Percentiles rank a stretch among this genome's conserved stretches.
These are phyloP conservation scores for Aplocera efformata DNA, from an alignment of 2,888 invertebrate species.

Conservation along the genomic window DNA sequence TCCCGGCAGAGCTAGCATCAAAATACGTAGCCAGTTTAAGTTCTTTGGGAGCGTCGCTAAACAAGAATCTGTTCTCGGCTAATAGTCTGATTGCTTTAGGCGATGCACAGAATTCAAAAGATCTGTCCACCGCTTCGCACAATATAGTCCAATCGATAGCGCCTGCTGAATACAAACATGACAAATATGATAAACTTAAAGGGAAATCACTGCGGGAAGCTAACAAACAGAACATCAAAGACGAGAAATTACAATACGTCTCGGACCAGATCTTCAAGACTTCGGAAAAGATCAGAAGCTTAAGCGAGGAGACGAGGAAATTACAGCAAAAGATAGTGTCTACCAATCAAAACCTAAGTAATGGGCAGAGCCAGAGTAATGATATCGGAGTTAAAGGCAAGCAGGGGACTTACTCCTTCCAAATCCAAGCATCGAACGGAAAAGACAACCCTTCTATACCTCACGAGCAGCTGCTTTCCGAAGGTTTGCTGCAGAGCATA, in stretches of 20 bases:
- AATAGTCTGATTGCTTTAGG: too few relatives aligned
- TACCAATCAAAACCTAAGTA: constrained; percentile 46
- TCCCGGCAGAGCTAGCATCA: constrained; percentile 72
- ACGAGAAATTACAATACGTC: constrained; percentile 51
- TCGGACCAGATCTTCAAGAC: constrained; percentile 66
- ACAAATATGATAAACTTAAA: constrained; percentile 51
- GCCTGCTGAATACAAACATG: constrained; percentile 28
- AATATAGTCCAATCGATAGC: constrained; percentile 52
- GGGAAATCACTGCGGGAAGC: constrained; percentile 55
- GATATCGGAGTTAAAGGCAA: constrained; percentile 51
- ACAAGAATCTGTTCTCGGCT: constrained; percentile 45
- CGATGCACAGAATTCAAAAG: constrained; percentile 51
- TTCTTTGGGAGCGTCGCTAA: constrained; percentile 72
- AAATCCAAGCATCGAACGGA: constrained; percentile 86
- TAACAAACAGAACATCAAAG: constrained; percentile 47
- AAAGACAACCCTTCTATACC: constrained; percentile 74
- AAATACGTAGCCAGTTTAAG: constrained; percentile 77
- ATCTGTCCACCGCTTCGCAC: constrained; percentile 53
- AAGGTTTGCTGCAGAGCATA: constrained; percentile 89
- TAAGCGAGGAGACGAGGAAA: constrained; percentile 63
- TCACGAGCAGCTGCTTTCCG: constrained; percentile 88
- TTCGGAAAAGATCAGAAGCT: constrained; percentile 60
- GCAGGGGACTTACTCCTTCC: constrained; percentile 85
- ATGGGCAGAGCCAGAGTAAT: constrained; percentile 1
- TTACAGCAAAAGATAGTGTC: constrained; percentile 64